Evolutionary conservation across 2,797 vertebrate species (phyloP).

Genomic region (Scyliorhinus canicula): DNA sequence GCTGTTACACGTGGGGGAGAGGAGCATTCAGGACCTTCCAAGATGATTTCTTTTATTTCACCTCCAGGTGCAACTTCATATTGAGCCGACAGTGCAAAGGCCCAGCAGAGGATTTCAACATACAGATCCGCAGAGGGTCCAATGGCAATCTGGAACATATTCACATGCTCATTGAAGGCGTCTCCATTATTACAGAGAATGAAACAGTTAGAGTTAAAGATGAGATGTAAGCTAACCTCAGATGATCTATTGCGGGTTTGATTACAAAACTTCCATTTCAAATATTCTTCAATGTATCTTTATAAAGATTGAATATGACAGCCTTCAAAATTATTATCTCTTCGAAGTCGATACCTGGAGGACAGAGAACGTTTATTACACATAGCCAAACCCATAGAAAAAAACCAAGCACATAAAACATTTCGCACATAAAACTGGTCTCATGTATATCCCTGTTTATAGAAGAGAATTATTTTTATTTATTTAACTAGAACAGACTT

Average conservation of each 20-base stretch:
- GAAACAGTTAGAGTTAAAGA: constrained; percentile 20
- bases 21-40: constrained; percentile 25
- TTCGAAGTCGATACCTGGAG: neutral
- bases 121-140: neutral
- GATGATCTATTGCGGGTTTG: no score
- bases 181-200: constrained; percentile 1
- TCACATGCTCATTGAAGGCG: neutral
- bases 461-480: neutral
- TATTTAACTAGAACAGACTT: neutral
- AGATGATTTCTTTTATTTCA: constrained; percentile 8
- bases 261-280: neutral
- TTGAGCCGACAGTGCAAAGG: constrained; percentile 15
- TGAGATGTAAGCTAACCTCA: neutral
- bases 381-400: neutral
- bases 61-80: constrained; percentile 26
- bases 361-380: neutral
- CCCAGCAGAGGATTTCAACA: neutral
- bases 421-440: no score
- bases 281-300: neutral
- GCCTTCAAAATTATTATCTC: neutral
- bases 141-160: neutral
- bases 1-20: constrained; percentile 24
- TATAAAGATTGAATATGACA: neutral
- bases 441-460: neutral
- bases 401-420: neutral